Conservation (phyloP, 2,888 invertebrate genomes). For the Microplitis deprimator region DNA sequence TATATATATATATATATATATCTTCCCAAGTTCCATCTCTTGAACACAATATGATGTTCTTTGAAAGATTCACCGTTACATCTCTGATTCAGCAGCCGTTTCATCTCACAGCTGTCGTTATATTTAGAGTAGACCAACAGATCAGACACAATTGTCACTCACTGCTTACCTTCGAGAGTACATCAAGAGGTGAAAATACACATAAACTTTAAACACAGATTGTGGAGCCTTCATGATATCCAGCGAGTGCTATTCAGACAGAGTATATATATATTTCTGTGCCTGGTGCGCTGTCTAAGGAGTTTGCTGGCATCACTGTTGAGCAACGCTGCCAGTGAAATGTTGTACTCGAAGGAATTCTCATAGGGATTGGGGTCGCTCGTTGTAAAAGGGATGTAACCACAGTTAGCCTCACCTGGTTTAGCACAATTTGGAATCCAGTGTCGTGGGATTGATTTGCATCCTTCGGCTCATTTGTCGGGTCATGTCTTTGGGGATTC, state of each 20-base stretch:
- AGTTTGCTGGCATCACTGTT: not conserved
- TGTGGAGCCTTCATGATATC: too few relatives aligned
- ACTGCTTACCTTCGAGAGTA: too few relatives aligned
- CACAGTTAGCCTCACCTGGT: constrained; percentile 58
- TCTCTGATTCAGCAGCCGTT: not conserved
- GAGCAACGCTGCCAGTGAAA: not conserved
- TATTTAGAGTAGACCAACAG: too few relatives aligned
- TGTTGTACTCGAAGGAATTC: not conserved
- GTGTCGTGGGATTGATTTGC: constrained; percentile 69
- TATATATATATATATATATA: not conserved
- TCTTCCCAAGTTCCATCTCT: not conserved
- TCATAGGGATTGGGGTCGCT: constrained; percentile 11
- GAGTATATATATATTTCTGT: too few relatives aligned
- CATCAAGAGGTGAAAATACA: too few relatives aligned
- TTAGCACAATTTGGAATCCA: constrained; percentile 61
- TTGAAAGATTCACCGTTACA: not conserved
- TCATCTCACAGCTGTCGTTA: too few relatives aligned
- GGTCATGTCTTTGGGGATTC: constrained; percentile 62
- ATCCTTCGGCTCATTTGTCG: constrained; percentile 68
- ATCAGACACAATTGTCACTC: too few relatives aligned
- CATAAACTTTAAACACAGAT: too few relatives aligned
- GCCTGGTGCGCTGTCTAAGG: not conserved
- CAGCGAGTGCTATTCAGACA: too few relatives aligned
- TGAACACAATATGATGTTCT: not conserved
- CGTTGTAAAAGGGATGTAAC: constrained; percentile 63